Conservation (phyloP, 2,113 vertebrate genomes). For the Muntiacus reevesi region DNA sequence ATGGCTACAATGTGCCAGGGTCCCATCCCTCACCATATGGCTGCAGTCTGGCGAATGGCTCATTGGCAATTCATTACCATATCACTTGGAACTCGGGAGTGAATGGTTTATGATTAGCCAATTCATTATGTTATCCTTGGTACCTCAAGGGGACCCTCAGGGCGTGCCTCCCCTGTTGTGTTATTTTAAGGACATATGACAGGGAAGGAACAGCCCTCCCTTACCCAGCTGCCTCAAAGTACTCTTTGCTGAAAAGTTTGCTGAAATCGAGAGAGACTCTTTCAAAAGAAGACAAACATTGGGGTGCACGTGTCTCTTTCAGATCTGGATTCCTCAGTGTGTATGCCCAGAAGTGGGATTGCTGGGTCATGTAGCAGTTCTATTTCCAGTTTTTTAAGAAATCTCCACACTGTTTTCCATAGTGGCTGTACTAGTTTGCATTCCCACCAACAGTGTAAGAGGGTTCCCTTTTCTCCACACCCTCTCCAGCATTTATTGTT, state of each 20-base stretch:
- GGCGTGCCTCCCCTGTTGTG: conserved; percentile 52
- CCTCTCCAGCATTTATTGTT: too few relatives aligned
- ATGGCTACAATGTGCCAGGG: conserved; percentile 69
- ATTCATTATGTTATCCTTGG: conserved; percentile 68
- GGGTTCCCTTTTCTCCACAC: too few relatives aligned
- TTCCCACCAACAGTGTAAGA: too few relatives aligned
- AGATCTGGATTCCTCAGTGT: too few relatives aligned
- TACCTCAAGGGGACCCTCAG: conserved; percentile 59
- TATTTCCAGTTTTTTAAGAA: too few relatives aligned
- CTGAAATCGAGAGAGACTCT: conserved; percentile 68
- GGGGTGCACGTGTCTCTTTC: too few relatives aligned
- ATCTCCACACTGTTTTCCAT: too few relatives aligned
- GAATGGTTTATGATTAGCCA: conserved; percentile 70
- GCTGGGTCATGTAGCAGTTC: too few relatives aligned
- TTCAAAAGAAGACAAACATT: conserved; percentile 75
- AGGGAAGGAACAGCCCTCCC: conserved; percentile 59
- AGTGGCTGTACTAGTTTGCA: too few relatives aligned
- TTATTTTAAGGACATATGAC: conserved; percentile 76
- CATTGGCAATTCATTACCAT: conserved; percentile 74
- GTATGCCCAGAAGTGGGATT: too few relatives aligned
- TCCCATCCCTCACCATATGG: conserved; percentile 75
- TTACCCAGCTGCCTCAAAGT: conserved; percentile 62
- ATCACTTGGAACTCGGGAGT: conserved; percentile 59
- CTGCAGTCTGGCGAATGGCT: conserved; percentile 70
- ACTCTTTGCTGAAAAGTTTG: conserved; percentile 66